Evolutionary conservation across 2,888 invertebrate genomes (phyloP), one percentile per base, ranked within the genome.

Genomic region (Sabatieria punctata): DNA sequence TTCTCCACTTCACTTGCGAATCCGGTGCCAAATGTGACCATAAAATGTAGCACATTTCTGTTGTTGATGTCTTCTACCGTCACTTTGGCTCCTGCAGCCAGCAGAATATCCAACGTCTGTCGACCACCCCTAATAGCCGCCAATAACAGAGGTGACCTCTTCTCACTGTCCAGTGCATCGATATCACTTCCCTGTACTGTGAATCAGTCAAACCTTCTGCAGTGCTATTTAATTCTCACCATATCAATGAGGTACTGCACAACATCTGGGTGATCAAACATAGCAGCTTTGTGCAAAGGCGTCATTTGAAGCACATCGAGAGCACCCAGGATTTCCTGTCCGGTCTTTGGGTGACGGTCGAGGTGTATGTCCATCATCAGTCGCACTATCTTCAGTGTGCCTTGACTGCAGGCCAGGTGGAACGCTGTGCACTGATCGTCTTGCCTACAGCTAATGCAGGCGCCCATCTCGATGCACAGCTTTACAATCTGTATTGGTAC

Each of bases 401-500:
- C 84, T 74, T 82, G 73, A 6, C 82, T 76, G 57, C 85, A 84
- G 1, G 86, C 88, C 55, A 86, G 70, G 68, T 88, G 88, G 4
- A 88, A 80, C 0, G 86, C 85, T 0, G 86, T 88, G 0, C 83
- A 83, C 27, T 80, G 69, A 66, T 86, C 85, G 63, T 83, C 78
- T 66, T 86, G 85, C 62, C 83, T 83, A 0, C 79, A 82, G 0
- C 82, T 82, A 54, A 85, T 84, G 61, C 80, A 80, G 0, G 85
- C 85, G 1, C 85, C 86, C 0, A 82, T 82, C 55, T 77, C 77
- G 13, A 86, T 71, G 61, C 85, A 86, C 6, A 85, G 70, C 60
- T 83, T 80, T 2, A 86, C 85, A 0, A 84, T 84, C 70, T 82
- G n/a, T n/a, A n/a, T n/a, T n/a, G n/a, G n/a, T n/a, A n/a, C n/a